phyloP scores from a whole-genome alignment of 2,888 invertebrate genomes.

The Formica aserva region DNA sequence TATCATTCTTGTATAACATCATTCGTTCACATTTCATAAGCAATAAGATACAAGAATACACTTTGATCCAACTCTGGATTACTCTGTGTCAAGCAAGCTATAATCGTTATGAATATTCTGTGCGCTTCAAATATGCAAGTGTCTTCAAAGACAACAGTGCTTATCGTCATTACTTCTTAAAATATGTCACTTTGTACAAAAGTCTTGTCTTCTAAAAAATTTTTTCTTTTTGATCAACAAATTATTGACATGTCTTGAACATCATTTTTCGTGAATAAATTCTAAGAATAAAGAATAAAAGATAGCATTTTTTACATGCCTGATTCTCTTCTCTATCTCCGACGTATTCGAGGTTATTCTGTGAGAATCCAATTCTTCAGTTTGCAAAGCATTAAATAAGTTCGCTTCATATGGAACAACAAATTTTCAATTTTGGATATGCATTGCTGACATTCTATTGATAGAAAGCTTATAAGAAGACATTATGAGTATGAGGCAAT shows the following conservation, averaged over 20 bases:
- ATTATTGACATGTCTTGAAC: constrained; percentile 50
- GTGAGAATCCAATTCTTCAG: constrained; percentile 5
- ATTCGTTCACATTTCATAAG: background rate
- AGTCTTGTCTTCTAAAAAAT: constrained; percentile 55
- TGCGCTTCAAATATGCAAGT: constrained; percentile 67
- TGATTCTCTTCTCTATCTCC: background rate
- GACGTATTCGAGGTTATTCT: background rate
- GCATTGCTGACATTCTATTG: constrained; percentile 1
- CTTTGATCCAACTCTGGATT: constrained; percentile 37
- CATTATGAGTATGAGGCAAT: constrained; percentile 85
- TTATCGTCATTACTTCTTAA: constrained; percentile 56
- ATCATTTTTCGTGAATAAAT: constrained; percentile 27
- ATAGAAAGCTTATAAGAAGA: constrained; percentile 82
- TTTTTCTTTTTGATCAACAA: constrained; percentile 31
- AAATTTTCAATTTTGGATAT: background rate
- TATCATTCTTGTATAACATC: background rate
- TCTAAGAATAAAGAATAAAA: constrained; percentile 9
- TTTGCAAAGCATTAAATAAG: background rate
- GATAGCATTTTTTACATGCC: background rate
- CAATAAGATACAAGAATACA: constrained; percentile 12
- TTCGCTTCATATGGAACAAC: background rate
- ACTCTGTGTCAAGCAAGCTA: constrained; percentile 54
- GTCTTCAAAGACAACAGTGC: constrained; percentile 44
- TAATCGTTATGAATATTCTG: constrained; percentile 56
- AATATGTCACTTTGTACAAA: constrained; percentile 72